Evolutionary conservation across 1,140 invertebrate species (phyloP), one percentile per base, ranked within the genome.

Genomic region (Dendrolimus punctatus): DNA sequence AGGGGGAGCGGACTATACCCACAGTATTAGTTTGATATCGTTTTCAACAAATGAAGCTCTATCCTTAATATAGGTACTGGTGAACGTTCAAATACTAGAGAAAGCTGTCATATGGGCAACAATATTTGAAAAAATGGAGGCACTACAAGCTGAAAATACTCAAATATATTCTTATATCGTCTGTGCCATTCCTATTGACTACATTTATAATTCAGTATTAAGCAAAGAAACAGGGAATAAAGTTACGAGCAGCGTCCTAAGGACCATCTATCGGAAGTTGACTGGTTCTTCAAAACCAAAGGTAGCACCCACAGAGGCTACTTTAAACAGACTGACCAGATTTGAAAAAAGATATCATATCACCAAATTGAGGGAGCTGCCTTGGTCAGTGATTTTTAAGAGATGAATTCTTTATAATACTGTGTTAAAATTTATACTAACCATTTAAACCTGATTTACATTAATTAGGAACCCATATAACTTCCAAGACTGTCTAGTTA

Each of bases 381-480:
- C 81, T 3, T 85, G 81, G 81, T 81, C 81, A 37, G 79, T 85
- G 37, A 82, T 85, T 46, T 85, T 85, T 51, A 66, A 82, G 37
- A 71, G 75, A 67, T 80, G 74, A 39, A 23, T 23, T 23, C 23
- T 23, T 23, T 23, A 23, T 23, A 23, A 23, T 23, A 23, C 23
- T 23, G 23, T 23, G 1, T 3, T 23, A 23, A 23, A 23, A 23
- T 23, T 23, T 23, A 23, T 23, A 23, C 23, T 23, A 23, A 23
- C 1, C 23, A 23, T 23, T 23, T 23, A 23, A 23, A 23, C 23
- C 23, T 23, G 1, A 23, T 23, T 23, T 23, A 23, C 23, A 23
- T 23, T 23, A 23, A 23, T 23, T 23, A 23, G 3, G 23, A 23
- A 23, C 23, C 23, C 23, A 23, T 23, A 23, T 23, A 23, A 23